Evolutionary conservation across 2,797 vertebrate species (phyloP).

Genomic region (Spinibarbus caldwelli): DNA sequence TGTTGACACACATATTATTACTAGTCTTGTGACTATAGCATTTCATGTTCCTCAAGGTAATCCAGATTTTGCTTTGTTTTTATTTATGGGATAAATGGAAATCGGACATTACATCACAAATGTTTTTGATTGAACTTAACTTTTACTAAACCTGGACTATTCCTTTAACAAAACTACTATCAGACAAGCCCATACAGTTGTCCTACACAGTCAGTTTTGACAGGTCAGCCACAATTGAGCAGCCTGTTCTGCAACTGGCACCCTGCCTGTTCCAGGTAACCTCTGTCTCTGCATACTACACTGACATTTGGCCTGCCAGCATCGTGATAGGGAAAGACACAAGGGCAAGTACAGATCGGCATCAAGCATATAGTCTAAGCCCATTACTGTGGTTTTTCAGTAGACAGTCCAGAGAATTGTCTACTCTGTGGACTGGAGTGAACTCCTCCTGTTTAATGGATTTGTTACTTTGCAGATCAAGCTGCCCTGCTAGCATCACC

Average conservation of each 20-base stretch:
- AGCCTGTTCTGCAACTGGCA: background rate
- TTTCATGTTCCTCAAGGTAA: background rate
- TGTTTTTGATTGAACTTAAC: background rate
- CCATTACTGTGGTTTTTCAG: background rate
- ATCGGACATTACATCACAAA: background rate
- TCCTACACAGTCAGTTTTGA: background rate
- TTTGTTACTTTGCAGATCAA: conserved; percentile 13
- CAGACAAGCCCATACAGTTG: background rate
- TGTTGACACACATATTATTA: no score
- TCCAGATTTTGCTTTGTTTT: background rate
- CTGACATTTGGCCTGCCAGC: background rate
- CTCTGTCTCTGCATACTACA: background rate
- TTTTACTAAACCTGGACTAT: background rate
- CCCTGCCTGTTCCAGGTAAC: background rate
- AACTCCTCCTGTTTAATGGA: conserved; percentile 6
- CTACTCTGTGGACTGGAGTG: conserved; percentile 15
- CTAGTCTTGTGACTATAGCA: background rate
- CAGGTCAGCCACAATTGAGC: background rate
- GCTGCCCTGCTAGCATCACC: conserved; percentile 21
- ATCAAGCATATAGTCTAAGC: background rate
- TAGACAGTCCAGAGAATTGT: conserved; percentile 14
- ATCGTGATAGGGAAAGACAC: background rate
- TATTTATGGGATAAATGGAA: background rate
- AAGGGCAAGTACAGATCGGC: background rate
- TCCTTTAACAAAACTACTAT: background rate